These are phyloP conservation scores for Rapana venosa DNA, from an alignment of 2,888 invertebrate genomes.

Conservation along the genomic window DNA sequence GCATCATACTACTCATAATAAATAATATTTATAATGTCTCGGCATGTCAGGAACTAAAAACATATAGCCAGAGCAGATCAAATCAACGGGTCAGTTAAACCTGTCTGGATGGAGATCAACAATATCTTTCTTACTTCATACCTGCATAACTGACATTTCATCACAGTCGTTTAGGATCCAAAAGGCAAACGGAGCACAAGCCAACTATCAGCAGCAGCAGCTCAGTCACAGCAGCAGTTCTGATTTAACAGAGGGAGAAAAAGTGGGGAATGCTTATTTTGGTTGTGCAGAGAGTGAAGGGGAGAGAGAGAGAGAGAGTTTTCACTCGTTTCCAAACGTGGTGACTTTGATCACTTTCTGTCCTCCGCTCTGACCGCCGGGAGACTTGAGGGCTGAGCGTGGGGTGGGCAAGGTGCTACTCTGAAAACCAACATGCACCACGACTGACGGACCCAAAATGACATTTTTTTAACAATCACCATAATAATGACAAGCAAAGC, in stretches of 20 bases:
- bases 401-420: not conserved
- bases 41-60: too few species aligned
- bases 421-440: not conserved
- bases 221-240: too few species aligned
- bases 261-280: not conserved
- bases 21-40: too few species aligned
- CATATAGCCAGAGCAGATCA: too few species aligned
- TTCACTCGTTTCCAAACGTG: not conserved
- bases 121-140: too few species aligned
- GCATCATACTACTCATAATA: too few species aligned
- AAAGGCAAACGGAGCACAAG: not conserved
- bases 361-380: not conserved
- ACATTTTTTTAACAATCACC: not conserved
- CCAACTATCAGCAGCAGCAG: not conserved
- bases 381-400: conserved; percentile 11
- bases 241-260: not conserved
- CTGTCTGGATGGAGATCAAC: too few species aligned
- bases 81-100: too few species aligned
- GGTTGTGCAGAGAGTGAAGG: not conserved
- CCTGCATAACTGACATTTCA: not conserved
- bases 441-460: not conserved
- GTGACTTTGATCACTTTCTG: not conserved
- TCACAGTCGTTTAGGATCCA: not conserved
- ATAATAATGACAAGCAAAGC: not conserved
- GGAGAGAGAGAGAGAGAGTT: too few species aligned